These are phyloP conservation scores for Sorex fumeus DNA, from an alignment of 2,113 vertebrate genomes.

Conservation along the genomic window DNA sequence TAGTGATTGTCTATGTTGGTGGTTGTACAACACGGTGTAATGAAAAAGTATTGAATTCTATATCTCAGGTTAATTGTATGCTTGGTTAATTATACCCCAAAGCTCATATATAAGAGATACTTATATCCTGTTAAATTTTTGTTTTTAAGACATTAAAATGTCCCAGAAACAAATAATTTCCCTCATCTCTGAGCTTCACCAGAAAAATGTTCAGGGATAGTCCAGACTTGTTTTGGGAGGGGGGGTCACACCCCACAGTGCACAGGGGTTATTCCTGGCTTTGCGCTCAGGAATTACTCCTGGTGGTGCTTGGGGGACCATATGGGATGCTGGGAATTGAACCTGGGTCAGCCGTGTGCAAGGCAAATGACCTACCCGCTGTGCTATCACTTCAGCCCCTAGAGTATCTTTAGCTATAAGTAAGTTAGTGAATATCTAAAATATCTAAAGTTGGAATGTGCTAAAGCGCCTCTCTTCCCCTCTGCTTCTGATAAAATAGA, in stretches of 20 bases:
- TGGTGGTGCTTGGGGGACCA: too few relatives aligned
- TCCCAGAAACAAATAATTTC: conserved; percentile 19
- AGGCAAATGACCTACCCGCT: too few relatives aligned
- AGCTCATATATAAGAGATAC: background rate
- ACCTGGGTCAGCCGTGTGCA: too few relatives aligned
- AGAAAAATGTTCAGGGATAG: background rate
- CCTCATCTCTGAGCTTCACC: background rate
- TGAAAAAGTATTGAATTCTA: conserved; percentile 16
- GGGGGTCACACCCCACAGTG: too few relatives aligned
- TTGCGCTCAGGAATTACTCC: too few relatives aligned
- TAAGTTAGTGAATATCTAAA: conserved; percentile 19
- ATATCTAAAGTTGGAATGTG: background rate
- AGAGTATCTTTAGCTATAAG: background rate
- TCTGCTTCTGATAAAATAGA: background rate
- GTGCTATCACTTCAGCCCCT: too few relatives aligned
- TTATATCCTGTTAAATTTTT: conserved; percentile 43
- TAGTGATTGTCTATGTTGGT: background rate
- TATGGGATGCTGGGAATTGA: too few relatives aligned
- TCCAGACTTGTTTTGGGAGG: background rate
- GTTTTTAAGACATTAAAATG: conserved; percentile 49
- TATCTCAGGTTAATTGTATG: background rate
- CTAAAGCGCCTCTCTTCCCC: background rate
- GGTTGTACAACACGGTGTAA: background rate
- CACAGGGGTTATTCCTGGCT: too few relatives aligned
- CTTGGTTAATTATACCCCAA: background rate